phyloP scores from a whole-genome alignment of 2,888 invertebrate species.

The Fragum sueziense region DNA sequence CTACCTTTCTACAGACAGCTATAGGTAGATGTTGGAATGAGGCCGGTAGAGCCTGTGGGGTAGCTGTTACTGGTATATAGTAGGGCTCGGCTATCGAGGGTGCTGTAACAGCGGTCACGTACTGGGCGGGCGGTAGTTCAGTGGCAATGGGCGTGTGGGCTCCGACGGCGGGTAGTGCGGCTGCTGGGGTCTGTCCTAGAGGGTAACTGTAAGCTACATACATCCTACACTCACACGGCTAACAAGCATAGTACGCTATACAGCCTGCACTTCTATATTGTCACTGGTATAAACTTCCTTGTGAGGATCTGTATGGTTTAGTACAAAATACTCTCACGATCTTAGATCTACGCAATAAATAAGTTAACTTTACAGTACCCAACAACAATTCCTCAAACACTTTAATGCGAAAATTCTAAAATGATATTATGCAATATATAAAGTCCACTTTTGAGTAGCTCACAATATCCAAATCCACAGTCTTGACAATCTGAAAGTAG shows the following conservation, averaged over 20 bases:
- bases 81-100: constrained; percentile 55
- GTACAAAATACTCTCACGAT: too few species aligned
- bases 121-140: constrained; percentile 45
- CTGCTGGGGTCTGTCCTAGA: constrained; percentile 45
- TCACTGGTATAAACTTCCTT: constrained; percentile 2
- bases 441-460: too few species aligned
- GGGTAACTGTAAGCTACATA: constrained; percentile 59
- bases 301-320: too few species aligned
- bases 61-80: constrained; percentile 52
- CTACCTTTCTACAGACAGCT: constrained; percentile 59
- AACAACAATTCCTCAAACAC: too few species aligned
- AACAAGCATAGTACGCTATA: constrained; percentile 48
- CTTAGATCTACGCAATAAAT: too few species aligned
- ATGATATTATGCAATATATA: too few species aligned
- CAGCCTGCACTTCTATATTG: background rate
- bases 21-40: constrained; percentile 50
- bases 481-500: too few species aligned
- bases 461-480: too few species aligned
- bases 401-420: too few species aligned
- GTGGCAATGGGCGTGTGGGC: constrained; percentile 43
- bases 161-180: constrained; percentile 45
- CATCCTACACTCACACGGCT: constrained; percentile 45
- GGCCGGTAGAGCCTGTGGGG: constrained; percentile 48
- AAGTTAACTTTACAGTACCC: too few species aligned
- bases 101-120: constrained; percentile 49